Evolutionary conservation across 2,113 vertebrate genomes (phyloP).

Genomic region (Herpetotheres cachinnans): DNA sequence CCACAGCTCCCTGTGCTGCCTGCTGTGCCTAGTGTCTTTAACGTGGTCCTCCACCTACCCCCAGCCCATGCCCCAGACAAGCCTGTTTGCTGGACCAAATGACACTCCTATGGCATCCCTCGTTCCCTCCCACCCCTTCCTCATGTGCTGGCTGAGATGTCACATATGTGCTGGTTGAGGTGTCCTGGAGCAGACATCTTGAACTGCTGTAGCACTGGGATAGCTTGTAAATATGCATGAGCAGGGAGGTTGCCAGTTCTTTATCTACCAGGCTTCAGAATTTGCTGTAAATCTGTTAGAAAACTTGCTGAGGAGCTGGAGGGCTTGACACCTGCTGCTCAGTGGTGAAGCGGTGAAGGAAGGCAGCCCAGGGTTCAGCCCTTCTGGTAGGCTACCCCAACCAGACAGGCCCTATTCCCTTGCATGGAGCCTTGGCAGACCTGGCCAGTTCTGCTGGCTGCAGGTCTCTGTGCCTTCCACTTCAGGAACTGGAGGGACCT

Average conservation of each 20-base stretch:
- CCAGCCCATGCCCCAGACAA: background rate
- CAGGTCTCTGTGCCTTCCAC: background rate
- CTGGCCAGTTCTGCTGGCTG: background rate
- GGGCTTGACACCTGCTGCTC: background rate
- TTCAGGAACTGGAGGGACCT: background rate
- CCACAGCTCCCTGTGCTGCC: background rate
- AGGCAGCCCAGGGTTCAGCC: background rate
- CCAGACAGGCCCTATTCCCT: background rate
- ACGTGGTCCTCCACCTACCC: rapidly evolving
- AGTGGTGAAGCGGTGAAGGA: background rate
- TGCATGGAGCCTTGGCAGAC: background rate
- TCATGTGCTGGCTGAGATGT: background rate
- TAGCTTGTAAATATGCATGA: background rate
- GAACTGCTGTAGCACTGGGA: background rate
- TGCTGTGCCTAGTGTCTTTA: background rate
- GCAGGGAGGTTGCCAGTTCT: background rate
- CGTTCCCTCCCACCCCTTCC: background rate
- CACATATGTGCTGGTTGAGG: background rate
- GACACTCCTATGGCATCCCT: background rate
- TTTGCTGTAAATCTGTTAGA: background rate
- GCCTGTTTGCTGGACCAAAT: background rate
- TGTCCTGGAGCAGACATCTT: background rate
- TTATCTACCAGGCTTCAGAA: background rate
- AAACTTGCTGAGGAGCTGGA: background rate
- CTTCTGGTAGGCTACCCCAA: background rate